These are phyloP conservation scores for Melanotaenia pygmaea DNA, from an alignment of 2,797 vertebrate species.

Conservation along the genomic window DNA sequence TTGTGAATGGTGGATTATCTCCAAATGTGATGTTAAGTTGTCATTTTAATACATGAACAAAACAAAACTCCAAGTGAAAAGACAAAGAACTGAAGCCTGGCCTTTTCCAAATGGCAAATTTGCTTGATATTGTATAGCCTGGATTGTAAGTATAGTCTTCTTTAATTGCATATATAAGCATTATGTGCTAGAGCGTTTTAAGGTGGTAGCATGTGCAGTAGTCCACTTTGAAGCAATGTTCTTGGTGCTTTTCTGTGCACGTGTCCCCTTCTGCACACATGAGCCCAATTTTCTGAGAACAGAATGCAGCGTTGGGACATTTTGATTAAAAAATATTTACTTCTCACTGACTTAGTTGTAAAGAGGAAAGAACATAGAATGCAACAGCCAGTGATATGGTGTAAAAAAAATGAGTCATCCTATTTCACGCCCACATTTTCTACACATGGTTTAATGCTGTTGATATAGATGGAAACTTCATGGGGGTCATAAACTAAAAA, in stretches of 20 bases:
- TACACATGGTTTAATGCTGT: not conserved
- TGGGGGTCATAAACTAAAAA: not conserved
- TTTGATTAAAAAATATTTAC: slow-evolving; percentile 21
- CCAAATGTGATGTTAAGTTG: not conserved
- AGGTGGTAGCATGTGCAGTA: not conserved
- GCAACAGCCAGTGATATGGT: not conserved
- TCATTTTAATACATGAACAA: not conserved
- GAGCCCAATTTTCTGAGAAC: slow-evolving; percentile 41
- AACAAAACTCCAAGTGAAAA: not conserved
- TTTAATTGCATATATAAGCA: not conserved
- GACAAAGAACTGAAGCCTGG: not conserved
- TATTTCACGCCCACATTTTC: not conserved
- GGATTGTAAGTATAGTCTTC: not conserved
- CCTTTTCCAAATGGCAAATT: not conserved
- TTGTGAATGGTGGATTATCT: not conserved
- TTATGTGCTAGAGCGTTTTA: not conserved
- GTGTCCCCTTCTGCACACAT: slow-evolving; percentile 16
- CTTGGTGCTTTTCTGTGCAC: not conserved
- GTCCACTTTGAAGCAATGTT: not conserved
- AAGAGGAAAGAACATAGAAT: not conserved
- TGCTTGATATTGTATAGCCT: no score
- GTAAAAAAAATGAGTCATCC: not conserved
- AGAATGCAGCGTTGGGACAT: slow-evolving; percentile 13
- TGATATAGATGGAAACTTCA: not conserved
- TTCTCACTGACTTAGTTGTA: slow-evolving; percentile 8